Evolutionary conservation across 2,888 invertebrate genomes (phyloP), one percentile per base, ranked within the genome.

Genomic region (Morpho helenor): DNA sequence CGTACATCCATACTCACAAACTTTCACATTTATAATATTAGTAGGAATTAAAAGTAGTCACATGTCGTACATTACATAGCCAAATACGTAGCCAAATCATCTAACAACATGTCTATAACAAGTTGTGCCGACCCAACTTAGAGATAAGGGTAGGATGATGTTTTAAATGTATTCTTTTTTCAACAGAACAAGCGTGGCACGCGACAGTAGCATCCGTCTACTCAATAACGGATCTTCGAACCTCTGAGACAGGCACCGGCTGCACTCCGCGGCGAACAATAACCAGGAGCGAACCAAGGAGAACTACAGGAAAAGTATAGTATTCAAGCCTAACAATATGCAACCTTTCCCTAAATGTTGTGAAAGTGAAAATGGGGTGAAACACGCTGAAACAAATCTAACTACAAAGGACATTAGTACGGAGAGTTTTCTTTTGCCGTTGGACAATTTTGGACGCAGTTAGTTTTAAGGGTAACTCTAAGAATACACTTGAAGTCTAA

Each of bases 341-440:
- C 84, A 84, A 0, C 87, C 88, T 0, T 88, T 88, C 65, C 88
- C 88, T 0, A 86, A 82, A 68, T 88, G 88, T 68, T 88, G 88
- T 63, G 88, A 88, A 52, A 75, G 72, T 44, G 87, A 83, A 47
- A 84, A 79, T 52, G 80, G 80, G 1, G 68, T 74, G 4, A 76
- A 74, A 59, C 75, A 72, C 47, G 61, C 67, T 0, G 75, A 76
- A 47, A 72, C 75, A 0, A 75, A 73, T 57, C 56, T 82, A 7
- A 79, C 79, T 9, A 67, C 70, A 31, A 79, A 80, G 55, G 80
- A 80, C 22, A 77, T 82, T 59, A 83, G 84, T 53, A 84, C 82
- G 1, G 87, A 86, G 41, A 84, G 82, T 62, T 82, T 86, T 61
- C 79, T 79, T 57, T 42, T 54, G 7, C 80, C 80, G 7, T 61